These are phyloP conservation scores for Pterocles gutturalis DNA, from an alignment of 2,113 vertebrate species.

Conservation along the genomic window DNA sequence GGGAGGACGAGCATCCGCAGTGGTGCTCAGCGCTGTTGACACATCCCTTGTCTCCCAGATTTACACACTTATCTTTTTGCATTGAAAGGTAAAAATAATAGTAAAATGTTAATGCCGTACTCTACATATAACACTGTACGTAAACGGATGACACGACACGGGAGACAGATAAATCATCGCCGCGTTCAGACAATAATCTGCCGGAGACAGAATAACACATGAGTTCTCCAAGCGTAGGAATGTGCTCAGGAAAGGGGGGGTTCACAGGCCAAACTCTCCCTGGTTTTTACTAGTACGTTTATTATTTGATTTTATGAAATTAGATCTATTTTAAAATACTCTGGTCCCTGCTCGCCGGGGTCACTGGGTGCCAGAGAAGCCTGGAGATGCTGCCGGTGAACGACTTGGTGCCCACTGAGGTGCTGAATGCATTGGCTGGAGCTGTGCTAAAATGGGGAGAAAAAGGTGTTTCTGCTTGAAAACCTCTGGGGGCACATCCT, in stretches of 20 bases:
- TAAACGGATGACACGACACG: constrained; percentile 34
- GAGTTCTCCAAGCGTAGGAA: not conserved
- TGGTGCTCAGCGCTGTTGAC: not conserved
- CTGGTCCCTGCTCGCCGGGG: not conserved
- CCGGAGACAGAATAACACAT: not conserved
- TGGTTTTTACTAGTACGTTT: accelerated
- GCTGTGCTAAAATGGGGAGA: accelerated
- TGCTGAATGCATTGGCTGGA: accelerated
- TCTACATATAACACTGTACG: not conserved
- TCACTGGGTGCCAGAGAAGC: accelerated
- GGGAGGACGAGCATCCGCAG: not conserved
- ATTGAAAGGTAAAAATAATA: constrained; percentile 60
- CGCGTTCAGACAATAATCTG: not conserved
- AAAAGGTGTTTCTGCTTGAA: not conserved
- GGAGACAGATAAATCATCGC: constrained; percentile 50
- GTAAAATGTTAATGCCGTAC: constrained; percentile 56
- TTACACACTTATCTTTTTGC: constrained; percentile 54
- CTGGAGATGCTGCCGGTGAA: not conserved
- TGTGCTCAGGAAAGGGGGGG: not conserved
- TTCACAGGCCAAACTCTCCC: not conserved
- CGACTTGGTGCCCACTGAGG: accelerated
- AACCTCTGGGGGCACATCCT: accelerated
- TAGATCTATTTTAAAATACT: accelerated
- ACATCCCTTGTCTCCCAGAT: constrained; percentile 34
- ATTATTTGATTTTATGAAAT: not conserved